Evolutionary conservation across 2,888 invertebrate genomes (phyloP).

Genomic region (Diaprepes abbreviatus): DNA sequence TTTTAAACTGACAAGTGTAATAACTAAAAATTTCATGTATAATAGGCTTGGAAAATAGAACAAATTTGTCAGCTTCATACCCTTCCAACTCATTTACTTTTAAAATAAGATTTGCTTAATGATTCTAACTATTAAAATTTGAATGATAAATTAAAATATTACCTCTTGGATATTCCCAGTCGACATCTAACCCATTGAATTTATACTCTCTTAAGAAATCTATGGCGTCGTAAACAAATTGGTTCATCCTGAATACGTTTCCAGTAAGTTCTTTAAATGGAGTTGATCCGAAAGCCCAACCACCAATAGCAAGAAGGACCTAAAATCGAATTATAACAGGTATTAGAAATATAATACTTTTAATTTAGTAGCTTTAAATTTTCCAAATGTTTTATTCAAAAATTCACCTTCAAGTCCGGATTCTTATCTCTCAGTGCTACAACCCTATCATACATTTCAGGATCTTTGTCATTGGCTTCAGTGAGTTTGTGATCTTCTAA

Average conservation of each 20-base stretch:
- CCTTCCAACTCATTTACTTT: no score
- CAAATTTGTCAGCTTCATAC: no score
- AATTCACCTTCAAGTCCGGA: conserved; percentile 83
- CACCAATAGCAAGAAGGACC: conserved; percentile 90
- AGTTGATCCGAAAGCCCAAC: conserved; percentile 96
- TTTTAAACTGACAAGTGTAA: no score
- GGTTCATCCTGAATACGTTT: conserved; percentile 94
- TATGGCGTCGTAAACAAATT: conserved; percentile 94
- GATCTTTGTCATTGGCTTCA: conserved; percentile 85
- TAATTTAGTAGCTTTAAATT: not conserved
- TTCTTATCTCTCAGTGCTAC: conserved; percentile 90
- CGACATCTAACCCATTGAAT: conserved; percentile 93
- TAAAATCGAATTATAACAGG: conserved; percentile 60
- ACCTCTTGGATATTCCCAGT: conserved; percentile 93
- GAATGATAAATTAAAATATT: no score
- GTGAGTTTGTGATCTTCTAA: conserved; percentile 87
- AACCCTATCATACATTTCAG: conserved; percentile 88
- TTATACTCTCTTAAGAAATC: conserved; percentile 92
- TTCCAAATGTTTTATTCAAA: not conserved
- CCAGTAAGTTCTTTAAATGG: conserved; percentile 94
- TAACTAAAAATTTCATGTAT: no score
- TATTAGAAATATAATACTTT: no score
- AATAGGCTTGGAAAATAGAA: no score
- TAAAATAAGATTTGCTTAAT: no score
- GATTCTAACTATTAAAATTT: no score